A percentile compares a stretch with the other conserved stretches of the same genome.
Conservation (phyloP, 1,140 invertebrate genomes). For the Brachionus koreanus region DNA sequence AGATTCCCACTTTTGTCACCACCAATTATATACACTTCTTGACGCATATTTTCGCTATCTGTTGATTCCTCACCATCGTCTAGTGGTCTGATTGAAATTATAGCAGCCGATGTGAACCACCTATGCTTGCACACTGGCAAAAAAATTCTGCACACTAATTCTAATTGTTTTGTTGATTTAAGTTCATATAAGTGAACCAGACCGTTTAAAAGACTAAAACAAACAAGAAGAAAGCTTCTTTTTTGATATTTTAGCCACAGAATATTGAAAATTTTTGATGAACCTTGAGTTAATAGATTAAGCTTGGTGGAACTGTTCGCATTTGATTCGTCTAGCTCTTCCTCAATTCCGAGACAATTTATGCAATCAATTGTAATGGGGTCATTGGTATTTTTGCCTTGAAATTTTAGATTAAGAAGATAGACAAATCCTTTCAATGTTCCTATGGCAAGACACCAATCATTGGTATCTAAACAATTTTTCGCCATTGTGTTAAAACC, state of each 20-base stretch:
- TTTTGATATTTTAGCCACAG: slow-evolving; percentile 22
- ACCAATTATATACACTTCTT: slow-evolving; percentile 1
- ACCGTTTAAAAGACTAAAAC: slow-evolving; percentile 24
- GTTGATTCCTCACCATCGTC: background rate
- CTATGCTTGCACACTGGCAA: slow-evolving; percentile 28
- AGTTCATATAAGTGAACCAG: slow-evolving; percentile 21
- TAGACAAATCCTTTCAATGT: slow-evolving; percentile 40
- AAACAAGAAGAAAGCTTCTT: slow-evolving; percentile 14
- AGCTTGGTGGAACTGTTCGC: background rate
- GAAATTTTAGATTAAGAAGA: slow-evolving; percentile 24
- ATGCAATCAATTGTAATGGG: slow-evolving; percentile 31
- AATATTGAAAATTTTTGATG: slow-evolving; percentile 20
- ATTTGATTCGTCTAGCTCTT: slow-evolving; percentile 6
- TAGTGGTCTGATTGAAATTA: background rate
- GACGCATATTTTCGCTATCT: background rate
- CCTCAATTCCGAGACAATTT: slow-evolving; percentile 33
- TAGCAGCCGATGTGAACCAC: slow-evolving; percentile 2
- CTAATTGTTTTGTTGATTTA: background rate
- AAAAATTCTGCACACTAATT: background rate
- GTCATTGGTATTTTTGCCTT: background rate
- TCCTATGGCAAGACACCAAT: slow-evolving; percentile 38
- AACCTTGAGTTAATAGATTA: background rate
- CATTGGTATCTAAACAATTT: background rate
- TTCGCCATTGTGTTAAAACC: slow-evolving; percentile 28
- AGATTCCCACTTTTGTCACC: slow-evolving; percentile 42